Percentiles rank a stretch among this genome's conserved stretches.
phyloP scores from a whole-genome alignment of 2,113 vertebrate genomes.

The Neomonachus schauinslandi region DNA sequence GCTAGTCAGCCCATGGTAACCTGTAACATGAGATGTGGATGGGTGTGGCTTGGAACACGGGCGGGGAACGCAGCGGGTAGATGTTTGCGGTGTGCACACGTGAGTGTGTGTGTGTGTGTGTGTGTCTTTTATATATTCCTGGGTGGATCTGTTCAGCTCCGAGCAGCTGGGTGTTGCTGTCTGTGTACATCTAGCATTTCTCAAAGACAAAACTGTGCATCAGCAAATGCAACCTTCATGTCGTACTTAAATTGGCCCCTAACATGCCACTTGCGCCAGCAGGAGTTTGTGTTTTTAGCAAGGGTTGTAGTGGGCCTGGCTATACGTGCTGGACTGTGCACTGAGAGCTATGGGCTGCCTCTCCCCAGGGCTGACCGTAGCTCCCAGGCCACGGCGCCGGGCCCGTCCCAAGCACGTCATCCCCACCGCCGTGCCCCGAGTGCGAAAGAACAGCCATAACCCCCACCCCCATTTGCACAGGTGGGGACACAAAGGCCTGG shows the following conservation, averaged over 20 bases:
- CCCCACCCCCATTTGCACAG: neutral
- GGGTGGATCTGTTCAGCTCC: fast-evolving
- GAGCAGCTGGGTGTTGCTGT: neutral
- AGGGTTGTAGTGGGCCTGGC: neutral
- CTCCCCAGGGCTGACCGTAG: fast-evolving
- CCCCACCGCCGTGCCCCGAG: fast-evolving
- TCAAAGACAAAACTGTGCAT: neutral
- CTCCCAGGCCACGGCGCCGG: neutral
- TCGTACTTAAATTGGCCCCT: neutral
- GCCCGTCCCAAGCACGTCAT: too few relatives aligned
- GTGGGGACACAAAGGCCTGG: neutral
- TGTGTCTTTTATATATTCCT: neutral
- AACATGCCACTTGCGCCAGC: fast-evolving
- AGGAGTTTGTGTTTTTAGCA: neutral
- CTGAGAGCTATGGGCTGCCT: fast-evolving
- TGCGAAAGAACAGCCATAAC: neutral
- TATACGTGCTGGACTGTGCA: fast-evolving
- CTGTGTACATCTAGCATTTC: neutral
- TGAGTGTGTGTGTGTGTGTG: fast-evolving
- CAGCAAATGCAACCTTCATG: neutral
- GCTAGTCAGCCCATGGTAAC: neutral
- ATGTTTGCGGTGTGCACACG: too few relatives aligned
- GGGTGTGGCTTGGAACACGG: fast-evolving
- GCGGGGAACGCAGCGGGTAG: neutral
- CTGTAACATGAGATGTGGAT: too few relatives aligned